Conservation (phyloP, 2,797 vertebrate species). For the Gobionotothen gibberifrons region DNA sequence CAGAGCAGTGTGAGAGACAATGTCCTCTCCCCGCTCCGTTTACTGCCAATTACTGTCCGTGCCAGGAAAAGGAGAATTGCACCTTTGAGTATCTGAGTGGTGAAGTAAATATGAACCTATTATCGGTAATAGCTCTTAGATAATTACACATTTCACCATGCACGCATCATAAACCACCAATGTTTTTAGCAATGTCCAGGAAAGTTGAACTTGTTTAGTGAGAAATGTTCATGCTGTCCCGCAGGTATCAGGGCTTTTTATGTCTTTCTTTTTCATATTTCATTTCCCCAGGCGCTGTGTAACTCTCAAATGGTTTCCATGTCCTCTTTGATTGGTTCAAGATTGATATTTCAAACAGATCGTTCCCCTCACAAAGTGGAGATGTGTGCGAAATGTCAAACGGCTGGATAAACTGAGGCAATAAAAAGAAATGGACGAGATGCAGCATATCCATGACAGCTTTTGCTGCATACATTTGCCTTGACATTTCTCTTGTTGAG, state of each 20-base stretch:
- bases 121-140: slow-evolving; percentile 24
- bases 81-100: slow-evolving; percentile 24
- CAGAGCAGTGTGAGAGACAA: slow-evolving; percentile 45
- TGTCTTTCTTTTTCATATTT: slow-evolving; percentile 44
- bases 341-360: slow-evolving; percentile 65
- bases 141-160: slow-evolving; percentile 33
- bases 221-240: slow-evolving; percentile 32
- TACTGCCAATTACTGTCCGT: slow-evolving; percentile 60
- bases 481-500: slow-evolving; percentile 11
- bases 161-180: not conserved
- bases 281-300: slow-evolving; percentile 12
- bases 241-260: slow-evolving; percentile 17
- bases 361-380: slow-evolving; percentile 30
- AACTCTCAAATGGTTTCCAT: slow-evolving; percentile 55
- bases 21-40: slow-evolving; percentile 64
- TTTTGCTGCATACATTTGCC: not conserved
- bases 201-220: slow-evolving; percentile 38
- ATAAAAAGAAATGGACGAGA: slow-evolving; percentile 16
- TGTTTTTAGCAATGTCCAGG: slow-evolving; percentile 9
- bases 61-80: slow-evolving; percentile 47
- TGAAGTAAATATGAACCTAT: slow-evolving; percentile 23
- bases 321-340: slow-evolving; percentile 59
- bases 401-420: slow-evolving; percentile 40
- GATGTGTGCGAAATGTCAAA: slow-evolving; percentile 46
- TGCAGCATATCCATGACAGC: slow-evolving; percentile 28